These are phyloP conservation scores for Gasterosteus nipponicus DNA, from an alignment of 2,113 vertebrate genomes.

Conservation along the genomic window DNA sequence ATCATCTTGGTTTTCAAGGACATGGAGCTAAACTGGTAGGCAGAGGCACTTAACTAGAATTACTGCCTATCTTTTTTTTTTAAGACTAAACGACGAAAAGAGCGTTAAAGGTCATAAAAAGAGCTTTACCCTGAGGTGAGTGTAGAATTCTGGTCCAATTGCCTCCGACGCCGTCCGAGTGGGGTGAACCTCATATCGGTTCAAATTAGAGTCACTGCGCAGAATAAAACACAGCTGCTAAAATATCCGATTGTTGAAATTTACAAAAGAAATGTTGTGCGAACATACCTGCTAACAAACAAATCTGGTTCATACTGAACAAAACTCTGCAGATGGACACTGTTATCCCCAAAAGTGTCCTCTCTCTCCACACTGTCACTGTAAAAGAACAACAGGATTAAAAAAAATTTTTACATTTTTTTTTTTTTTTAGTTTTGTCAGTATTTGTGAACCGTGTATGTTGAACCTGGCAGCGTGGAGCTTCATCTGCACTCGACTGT, in stretches of 20 bases:
- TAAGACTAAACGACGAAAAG: no score
- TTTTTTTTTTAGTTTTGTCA: background rate
- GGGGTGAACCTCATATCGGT: conserved; percentile 91
- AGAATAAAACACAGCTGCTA: background rate
- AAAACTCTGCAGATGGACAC: conserved; percentile 78
- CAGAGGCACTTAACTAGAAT: background rate
- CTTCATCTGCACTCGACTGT: conserved; percentile 82
- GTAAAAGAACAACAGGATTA: conserved; percentile 20
- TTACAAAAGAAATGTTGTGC: background rate
- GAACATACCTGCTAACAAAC: conserved; percentile 87
- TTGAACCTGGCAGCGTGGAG: conserved; percentile 83
- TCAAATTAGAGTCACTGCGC: conserved; percentile 87
- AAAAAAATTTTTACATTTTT: no score
- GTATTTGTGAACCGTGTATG: background rate
- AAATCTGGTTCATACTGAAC: conserved; percentile 90
- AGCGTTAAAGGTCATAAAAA: background rate
- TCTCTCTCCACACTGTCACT: conserved; percentile 89
- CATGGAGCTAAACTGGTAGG: background rate
- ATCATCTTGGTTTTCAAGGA: background rate
- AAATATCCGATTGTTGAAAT: background rate
- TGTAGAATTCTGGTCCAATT: conserved; percentile 89
- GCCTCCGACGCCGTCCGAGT: conserved; percentile 81
- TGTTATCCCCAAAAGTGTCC: conserved; percentile 84
- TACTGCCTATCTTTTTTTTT: no score
- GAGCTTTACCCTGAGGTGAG: conserved; percentile 84